Evolutionary conservation across 2,888 invertebrate species (phyloP), one percentile per base, ranked within the genome.

Genomic region (Sinohyriopsis cumingii): DNA sequence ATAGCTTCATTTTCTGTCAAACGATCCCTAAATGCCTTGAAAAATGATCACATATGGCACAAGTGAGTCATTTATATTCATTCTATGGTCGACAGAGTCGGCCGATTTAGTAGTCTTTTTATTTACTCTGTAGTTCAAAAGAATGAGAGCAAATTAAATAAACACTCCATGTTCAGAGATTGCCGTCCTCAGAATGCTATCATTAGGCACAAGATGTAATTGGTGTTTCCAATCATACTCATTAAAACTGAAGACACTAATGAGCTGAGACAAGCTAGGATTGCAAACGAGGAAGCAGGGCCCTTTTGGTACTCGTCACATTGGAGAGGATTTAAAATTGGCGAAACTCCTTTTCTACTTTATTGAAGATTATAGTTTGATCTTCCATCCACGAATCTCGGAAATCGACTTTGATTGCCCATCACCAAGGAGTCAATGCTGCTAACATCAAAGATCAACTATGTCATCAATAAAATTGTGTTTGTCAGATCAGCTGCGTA

Each of bases 91-190:
- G 65, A 53, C 55, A 73, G 69, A 69, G 61, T 60, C 45, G 61
- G 56, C 25, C 55, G 72, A 72, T 68, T 71, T 57, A 61, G 68
- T 68, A 64, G 69, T 67, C 45, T 53, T 53, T 55, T 61, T 69
- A 67, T 67, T 71, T 71, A 65, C 66, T 65, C 64, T 68, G 69
- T 56, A 56, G 63, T 65, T 71, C 63, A 59, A 69, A 72, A 77
- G 77, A 77, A 77, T 74, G 64, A 70, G 56, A 67, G 64, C 72
- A 77, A 77, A 77, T 77, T 77, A 77, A 77, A 77, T 77, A 77
- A 77, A 77, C 77, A 77, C 77, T 77, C 72, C 77, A 77, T 74
- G 74, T 77, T 72, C 71, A 67, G 68, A 64, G 63, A 33, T 59
- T 67, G 69, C 64, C 68, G 25, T 68, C 55, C 54, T 63, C 28